Evolutionary conservation across 2,888 invertebrate species (phyloP), one percentile per base, ranked within the genome.

Genomic region (Dichetophora obliterata): DNA sequence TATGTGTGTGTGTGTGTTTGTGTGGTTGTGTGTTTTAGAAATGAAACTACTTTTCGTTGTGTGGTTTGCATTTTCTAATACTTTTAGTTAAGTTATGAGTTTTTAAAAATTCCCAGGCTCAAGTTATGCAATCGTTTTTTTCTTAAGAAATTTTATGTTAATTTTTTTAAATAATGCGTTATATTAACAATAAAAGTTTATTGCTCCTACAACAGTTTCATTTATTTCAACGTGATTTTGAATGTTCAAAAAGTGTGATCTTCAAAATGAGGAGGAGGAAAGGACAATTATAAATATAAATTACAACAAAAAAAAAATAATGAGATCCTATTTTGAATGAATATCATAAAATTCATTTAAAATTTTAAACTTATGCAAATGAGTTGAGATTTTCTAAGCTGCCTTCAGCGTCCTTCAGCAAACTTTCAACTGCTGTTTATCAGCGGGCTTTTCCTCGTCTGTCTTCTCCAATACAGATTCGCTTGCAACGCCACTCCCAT

Each of bases 391-490:
- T 22, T 24, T 59, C 27, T 16, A 14, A 3, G 37, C 37, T 37
- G 37, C 37, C n/a, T 37, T 37, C 16, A 48, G 19, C n/a, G 14
- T 50, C 5, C 52, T 66, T 52, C 22, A 52, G 31, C 54, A 34
- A 22, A 70, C 52, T 70, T 31, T 27, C 14, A 19, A 37, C 22
- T 22, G 34, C 24, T 31, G 8, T 37, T 63, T 52, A 52, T 61
- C 52, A 14, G 65, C 78, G 27, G 77, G 79, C 74, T 84, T 84
- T 72, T 84, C 82, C 2, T 82, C 81, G 8, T 83, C 83, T 31
- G 82, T 79, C 71, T 84, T 83, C 57, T 84, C 83, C 14, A 70
- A 24, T 43, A 77, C 75, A 2, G 78, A 78, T 54, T 81, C 65
- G n/a, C 73, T 77, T 50, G 73, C 71, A 6, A 76, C 76, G 48